Evolutionary conservation across 2,888 invertebrate genomes (phyloP).

Genomic region (Trachelus stipa): DNA sequence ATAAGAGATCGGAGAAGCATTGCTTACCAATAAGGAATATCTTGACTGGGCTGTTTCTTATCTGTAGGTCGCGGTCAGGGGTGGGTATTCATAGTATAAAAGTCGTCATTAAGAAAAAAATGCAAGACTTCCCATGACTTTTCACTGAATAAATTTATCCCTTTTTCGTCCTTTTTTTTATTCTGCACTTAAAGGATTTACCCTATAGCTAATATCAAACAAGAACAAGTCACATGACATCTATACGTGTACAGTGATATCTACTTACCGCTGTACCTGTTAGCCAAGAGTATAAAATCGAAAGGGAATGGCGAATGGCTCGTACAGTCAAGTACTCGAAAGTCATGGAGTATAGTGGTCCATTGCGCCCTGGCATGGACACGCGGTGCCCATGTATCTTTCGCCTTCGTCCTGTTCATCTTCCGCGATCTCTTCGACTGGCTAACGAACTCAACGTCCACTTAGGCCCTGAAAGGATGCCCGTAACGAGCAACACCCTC

Average conservation of each 20-base stretch:
- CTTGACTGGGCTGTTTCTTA: neutral
- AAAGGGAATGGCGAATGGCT: neutral
- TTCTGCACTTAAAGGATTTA: neutral
- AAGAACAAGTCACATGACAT: neutral
- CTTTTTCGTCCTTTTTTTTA: neutral
- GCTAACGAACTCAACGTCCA: conserved; percentile 62
- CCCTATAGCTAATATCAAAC: neutral
- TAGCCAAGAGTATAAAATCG: neutral
- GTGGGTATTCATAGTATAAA: neutral
- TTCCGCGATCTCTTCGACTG: conserved; percentile 52
- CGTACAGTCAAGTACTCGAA: neutral
- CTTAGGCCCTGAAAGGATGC: conserved; percentile 56
- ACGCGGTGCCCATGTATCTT: conserved; percentile 55
- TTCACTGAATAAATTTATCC: neutral
- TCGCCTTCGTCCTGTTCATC: conserved; percentile 54
- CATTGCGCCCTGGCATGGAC: conserved; percentile 41
- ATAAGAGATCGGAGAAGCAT: conserved; percentile 4
- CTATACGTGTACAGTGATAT: neutral
- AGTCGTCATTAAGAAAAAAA: neutral
- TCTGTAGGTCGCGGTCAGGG: neutral
- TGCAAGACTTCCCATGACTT: neutral
- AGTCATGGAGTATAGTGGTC: neutral
- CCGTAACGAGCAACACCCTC: conserved; percentile 53
- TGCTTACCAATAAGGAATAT: neutral
- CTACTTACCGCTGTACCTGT: neutral